Base-by-base conservation (phyloP, 2,113 vertebrate genomes). In the Hippocampus comes region DNA sequence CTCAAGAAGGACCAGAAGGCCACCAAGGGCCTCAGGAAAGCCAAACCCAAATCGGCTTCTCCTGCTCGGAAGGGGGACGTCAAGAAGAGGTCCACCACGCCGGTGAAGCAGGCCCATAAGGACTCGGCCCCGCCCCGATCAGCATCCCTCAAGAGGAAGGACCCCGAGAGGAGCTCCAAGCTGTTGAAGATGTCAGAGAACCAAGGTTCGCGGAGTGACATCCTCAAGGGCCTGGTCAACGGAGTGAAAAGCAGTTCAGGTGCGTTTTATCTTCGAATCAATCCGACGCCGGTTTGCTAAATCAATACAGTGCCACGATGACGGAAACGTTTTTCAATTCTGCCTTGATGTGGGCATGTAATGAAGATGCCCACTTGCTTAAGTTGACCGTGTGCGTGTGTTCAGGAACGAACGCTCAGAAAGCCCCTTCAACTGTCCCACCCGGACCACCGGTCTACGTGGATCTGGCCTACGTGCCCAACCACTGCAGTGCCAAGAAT, bases 401-500 rank as follows among this genome's bases (percentile, higher is more conserved):
- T 86, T 60, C 72, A 92, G 91, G 78, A 78, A 89, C 84, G 51
- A 84, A 82, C 83, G 70, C 84, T 74, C 89, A 89, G 72, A 93
- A 93, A 80, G 59, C 81, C 2, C 75, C 71, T 73, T 75, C 90
- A 3, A 86, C 86, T 21, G 75, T 89, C 65, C 84, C 94, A 68
- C 61, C 93, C 41, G 95, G 95, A 11, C 87, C 93, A 2, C 95
- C 97, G 0, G 89, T 99, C 63, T 99, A 99, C 0, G 95, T 99
- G 74, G 97, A 99, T 87, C 92, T 99, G 83, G 97, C 97, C 41
- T 99, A 99, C 65, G 94, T 99, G 82, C 97, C 97, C 71, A 99
- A 99, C 87, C 97, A 99, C 43, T 98, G 97, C 92, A 99, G 95
- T 56, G 96, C 94, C 63, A 99, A 99, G 92, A 99, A 97, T 55